Evolutionary conservation across 2,113 vertebrate species (phyloP), one percentile per base, ranked within the genome.

Genomic region (Heterocephalus glaber): DNA sequence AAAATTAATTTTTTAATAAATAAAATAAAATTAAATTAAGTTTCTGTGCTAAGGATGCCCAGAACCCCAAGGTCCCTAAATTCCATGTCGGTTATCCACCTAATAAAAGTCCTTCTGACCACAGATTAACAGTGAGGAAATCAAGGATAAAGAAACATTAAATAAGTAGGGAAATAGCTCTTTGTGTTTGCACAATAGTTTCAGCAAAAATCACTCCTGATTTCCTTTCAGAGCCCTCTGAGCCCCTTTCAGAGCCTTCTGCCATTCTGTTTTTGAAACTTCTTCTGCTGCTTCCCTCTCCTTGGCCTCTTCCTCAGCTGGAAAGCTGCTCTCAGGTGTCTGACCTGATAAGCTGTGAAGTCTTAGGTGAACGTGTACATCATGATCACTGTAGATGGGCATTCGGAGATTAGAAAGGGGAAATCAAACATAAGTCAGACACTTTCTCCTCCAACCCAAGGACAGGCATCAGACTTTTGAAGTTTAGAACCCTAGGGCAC

Each of bases 221-320:
- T 44, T 70, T 60, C 17, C 35, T 85, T 5, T 14, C 54, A 56
- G 54, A 56, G 54, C 54, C 14, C 20, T 58, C 58, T 58, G 58
- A 58, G 20, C 58, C 72, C 2, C 90, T 77, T 5, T 7, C 13
- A 3, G 7, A 77, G 28, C 26, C 5, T 35, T 88, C 11, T 65
- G 28, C 1, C 24, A 38, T 33, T 70, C 16, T 24, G 35, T 14
- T 44, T 41, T 11, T 35, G 1, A 81, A 72, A 60, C 8, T 52
- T 52, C 54, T 49, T 26, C 65, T n/a, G n/a, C 33, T 54, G 22
- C 10, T 12, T 56, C 16, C 44, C 17, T 81, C 22, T 60, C 9
- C 24, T 38, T 22, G 7, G 35, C 6, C 2, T 82, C 17, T 28
- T 58, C 1, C 17, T 3, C 3, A 14, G 12, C 9, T 30, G 6